These are phyloP conservation scores for Brachyistius frenatus DNA, from an alignment of 2,113 vertebrate species.

Conservation along the genomic window DNA sequence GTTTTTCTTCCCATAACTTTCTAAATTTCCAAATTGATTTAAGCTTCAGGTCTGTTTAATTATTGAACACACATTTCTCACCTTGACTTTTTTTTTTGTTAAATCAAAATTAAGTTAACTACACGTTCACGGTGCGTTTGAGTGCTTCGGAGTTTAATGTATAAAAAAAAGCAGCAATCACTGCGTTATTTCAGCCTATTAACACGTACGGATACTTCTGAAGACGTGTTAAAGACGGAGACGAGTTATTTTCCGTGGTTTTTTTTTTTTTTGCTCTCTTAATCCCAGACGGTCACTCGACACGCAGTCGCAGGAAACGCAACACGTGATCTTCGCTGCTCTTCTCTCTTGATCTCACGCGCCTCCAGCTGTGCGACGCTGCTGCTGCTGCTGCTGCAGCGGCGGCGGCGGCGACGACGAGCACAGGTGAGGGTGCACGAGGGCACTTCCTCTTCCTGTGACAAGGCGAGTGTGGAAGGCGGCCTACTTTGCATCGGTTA, in stretches of 20 bases:
- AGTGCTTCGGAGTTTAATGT: neutral
- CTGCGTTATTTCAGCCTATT: neutral
- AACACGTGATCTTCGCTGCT: slow-evolving; percentile 37
- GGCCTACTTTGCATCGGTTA: slow-evolving; percentile 79
- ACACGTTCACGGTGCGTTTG: neutral
- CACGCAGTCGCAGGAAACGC: slow-evolving; percentile 53
- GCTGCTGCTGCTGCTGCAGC: slow-evolving; percentile 21
- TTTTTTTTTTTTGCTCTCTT: slow-evolving; percentile 43
- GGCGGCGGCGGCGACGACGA: slow-evolving; percentile 42
- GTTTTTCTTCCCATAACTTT: slow-evolving; percentile 16
- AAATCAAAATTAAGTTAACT: neutral
- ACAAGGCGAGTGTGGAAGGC: slow-evolving; percentile 62
- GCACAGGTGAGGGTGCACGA: slow-evolving; percentile 67
- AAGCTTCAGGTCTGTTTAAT: slow-evolving; percentile 35
- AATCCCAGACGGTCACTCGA: slow-evolving; percentile 59
- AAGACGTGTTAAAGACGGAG: neutral
- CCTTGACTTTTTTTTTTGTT: slow-evolving; percentile 11
- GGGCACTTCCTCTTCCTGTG: slow-evolving; percentile 79
- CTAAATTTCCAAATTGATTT: slow-evolving; percentile 45
- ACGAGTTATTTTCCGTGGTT: neutral
- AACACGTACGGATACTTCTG: neutral
- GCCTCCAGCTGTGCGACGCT: slow-evolving; percentile 69
- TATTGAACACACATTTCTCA: slow-evolving; percentile 40
- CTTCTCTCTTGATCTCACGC: slow-evolving; percentile 51
- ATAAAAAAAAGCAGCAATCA: neutral